Evolutionary conservation across 1,140 invertebrate genomes (phyloP), one percentile per base, ranked within the genome.

Genomic region (Drepana arcuata): DNA sequence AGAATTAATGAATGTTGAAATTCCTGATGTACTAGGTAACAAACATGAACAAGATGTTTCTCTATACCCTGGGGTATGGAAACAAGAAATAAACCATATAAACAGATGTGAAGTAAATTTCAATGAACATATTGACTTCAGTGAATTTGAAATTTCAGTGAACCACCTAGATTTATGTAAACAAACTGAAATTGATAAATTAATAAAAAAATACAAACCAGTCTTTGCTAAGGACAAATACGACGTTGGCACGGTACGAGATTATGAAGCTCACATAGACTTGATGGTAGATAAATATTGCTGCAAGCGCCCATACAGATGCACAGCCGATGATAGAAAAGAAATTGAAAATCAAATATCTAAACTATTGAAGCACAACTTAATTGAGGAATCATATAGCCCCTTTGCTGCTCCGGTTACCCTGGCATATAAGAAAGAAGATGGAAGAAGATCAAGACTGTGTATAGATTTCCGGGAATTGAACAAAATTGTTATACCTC

Each of bases 261-360:
- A 10, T 10, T 26, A 26, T 26, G 24, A 26, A 26, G 24, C 24
- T 7, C 24, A 10, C 24, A 26, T 26, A 3, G 24, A 26, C n/a
- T 10, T 26, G n/a, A 4, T 26, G 2, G 24, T 26, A 10, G 24
- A 26, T 41, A 35, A 41, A 29, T 41, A 41, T 28, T 41, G 39
- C 10, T 34, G 11, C 14, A 41, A 41, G 28, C 23, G 39, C 11
- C 39, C 39, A 12, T 41, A 41, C 29, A 41, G 38, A 34, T 41
- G 38, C 25, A 34, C 38, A 12, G 6, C 10, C 10, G 38, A 41
- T 13, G 38, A 41, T 41, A 41, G 31, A 25, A 41, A 30, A 34
- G 32, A 42, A 33, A 42, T 42, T 10, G 32, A 42, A 35, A 16
- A 18, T 12, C 40, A 42, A 41, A 14, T 41, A 34, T 28, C 31